A percentile compares a stretch with the other conserved stretches of the same genome.
These are phyloP conservation scores for Holacanthella duospinosa DNA, from an alignment of 2,888 invertebrate species.

Conservation along the genomic window DNA sequence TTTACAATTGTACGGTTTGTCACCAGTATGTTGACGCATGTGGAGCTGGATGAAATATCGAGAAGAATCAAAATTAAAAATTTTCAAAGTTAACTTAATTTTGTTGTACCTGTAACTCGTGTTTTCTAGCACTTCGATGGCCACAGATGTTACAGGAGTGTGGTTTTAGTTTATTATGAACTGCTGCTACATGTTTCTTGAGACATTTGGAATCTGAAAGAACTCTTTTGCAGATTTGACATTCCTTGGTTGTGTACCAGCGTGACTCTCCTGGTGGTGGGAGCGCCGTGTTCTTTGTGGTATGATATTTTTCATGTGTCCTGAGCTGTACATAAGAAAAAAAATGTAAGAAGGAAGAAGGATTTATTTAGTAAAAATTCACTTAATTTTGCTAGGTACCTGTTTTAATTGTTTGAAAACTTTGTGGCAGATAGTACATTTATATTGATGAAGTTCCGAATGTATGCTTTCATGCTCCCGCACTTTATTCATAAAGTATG, in stretches of 20 bases:
- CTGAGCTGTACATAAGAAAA: constrained; percentile 18
- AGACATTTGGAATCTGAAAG: constrained; percentile 59
- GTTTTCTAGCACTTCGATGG: constrained; percentile 59
- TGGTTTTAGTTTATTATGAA: constrained; percentile 62
- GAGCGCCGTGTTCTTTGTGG: constrained; percentile 30
- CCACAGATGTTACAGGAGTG: constrained; percentile 65
- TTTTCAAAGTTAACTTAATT: not conserved
- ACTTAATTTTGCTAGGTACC: constrained; percentile 14
- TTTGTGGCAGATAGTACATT: constrained; percentile 31
- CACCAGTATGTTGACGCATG: constrained; percentile 63
- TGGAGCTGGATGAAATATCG: constrained; percentile 54
- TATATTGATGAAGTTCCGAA: constrained; percentile 18
- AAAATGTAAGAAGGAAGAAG: constrained; percentile 4
- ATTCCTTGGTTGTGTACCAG: constrained; percentile 54
- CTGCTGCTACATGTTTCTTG: constrained; percentile 58
- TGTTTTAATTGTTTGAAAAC: constrained; percentile 35
- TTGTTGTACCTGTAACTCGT: constrained; percentile 45
- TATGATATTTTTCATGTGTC: constrained; percentile 36
- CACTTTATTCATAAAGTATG: constrained; percentile 25
- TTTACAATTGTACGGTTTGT: constrained; percentile 65
- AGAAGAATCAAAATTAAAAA: constrained; percentile 13
- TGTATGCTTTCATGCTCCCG: constrained; percentile 34
- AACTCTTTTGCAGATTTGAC: constrained; percentile 56
- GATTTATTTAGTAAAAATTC: not conserved
- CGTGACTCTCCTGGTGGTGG: constrained; percentile 28